Percentiles rank a stretch among this genome's conserved stretches.
These are phyloP conservation scores for Caenorhabditis wallacei DNA, from an alignment of 2,888 invertebrate genomes.

Conservation along the genomic window DNA sequence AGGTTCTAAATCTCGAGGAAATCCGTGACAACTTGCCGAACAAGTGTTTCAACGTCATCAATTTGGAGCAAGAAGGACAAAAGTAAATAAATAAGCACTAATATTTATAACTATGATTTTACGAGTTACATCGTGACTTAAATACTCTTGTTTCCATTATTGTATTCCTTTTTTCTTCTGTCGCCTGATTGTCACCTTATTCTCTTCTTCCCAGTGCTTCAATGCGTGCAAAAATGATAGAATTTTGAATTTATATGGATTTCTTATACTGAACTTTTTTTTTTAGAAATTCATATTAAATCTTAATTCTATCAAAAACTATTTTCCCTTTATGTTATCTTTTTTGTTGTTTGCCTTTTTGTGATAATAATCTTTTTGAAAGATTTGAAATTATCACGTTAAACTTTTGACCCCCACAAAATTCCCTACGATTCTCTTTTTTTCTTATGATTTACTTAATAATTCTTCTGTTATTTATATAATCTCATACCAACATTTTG, in stretches of 20 bases:
- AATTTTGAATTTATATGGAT: background rate
- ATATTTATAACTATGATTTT: constrained; percentile 5
- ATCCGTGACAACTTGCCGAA: constrained; percentile 90
- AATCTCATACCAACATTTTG: constrained; percentile 45
- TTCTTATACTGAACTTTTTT: background rate
- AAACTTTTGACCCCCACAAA: constrained; percentile 11
- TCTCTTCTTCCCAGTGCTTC: constrained; percentile 37
- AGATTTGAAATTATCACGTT: constrained; percentile 33
- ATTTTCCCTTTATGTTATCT: constrained; percentile 4
- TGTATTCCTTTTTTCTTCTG: background rate
- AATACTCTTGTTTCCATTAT: background rate
- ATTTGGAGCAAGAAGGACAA: constrained; percentile 80
- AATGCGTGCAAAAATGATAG: constrained; percentile 16
- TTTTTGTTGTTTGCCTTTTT: constrained; percentile 14
- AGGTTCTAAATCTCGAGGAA: constrained; percentile 91
- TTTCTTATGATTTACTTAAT: background rate
- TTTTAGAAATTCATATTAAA: background rate
- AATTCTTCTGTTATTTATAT: constrained; percentile 11
- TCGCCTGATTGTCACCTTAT: constrained; percentile 45
- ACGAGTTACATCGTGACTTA: constrained; percentile 10
- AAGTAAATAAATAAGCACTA: constrained; percentile 60
- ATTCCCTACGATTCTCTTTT: constrained; percentile 17
- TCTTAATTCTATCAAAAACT: background rate
- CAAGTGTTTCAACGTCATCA: constrained; percentile 88
- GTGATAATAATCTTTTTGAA: constrained; percentile 33